These are phyloP conservation scores for Lasiurus cinereus DNA, from an alignment of 2,113 vertebrate species.

Conservation along the genomic window DNA sequence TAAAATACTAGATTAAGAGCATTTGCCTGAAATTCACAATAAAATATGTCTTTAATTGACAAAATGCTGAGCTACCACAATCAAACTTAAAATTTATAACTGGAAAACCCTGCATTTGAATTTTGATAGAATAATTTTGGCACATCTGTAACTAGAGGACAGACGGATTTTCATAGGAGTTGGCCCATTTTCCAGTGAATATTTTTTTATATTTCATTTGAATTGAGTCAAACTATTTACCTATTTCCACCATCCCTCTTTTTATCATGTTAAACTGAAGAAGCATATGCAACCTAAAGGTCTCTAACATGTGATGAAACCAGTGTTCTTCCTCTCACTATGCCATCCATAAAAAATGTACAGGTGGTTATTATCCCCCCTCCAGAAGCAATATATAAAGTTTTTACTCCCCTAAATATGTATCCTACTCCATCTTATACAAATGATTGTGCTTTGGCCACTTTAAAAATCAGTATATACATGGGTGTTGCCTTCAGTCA, in stretches of 20 bases:
- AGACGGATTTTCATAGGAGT: not conserved
- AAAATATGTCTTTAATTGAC: conserved; percentile 3
- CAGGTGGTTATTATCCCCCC: not conserved
- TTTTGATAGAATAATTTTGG: conserved; percentile 30
- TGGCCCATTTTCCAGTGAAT: not conserved
- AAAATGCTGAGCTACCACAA: conserved; percentile 28
- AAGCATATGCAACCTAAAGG: not conserved
- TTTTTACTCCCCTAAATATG: not conserved
- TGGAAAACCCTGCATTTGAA: not conserved
- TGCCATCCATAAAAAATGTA: not conserved
- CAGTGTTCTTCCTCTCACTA: not conserved
- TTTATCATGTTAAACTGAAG: not conserved
- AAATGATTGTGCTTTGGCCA: not conserved
- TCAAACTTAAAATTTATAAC: conserved; percentile 44
- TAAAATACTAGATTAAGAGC: conserved; percentile 23
- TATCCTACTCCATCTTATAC: not conserved
- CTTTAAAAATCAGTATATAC: not conserved
- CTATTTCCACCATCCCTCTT: not conserved
- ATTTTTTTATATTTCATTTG: not conserved
- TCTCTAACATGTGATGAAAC: not conserved
- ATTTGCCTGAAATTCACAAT: conserved; percentile 2
- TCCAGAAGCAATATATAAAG: not conserved
- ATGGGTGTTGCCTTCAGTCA: not conserved
- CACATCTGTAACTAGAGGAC: not conserved
- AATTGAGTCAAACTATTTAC: conserved; percentile 43